Evolutionary conservation across 1,140 invertebrate species (phyloP).

Genomic region (Panagrolaimus sp.): DNA sequence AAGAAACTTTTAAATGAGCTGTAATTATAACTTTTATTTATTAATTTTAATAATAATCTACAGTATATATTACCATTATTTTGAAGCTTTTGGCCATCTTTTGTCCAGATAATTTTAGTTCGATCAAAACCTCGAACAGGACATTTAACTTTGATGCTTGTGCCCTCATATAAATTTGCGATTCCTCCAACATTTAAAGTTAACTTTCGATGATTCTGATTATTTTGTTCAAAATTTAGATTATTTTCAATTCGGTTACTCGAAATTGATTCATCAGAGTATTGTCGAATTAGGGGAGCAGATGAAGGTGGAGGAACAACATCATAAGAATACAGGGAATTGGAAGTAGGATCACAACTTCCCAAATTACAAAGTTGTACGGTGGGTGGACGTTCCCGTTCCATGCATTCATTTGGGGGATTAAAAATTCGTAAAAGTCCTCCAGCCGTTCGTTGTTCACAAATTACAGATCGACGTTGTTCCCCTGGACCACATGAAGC

Average conservation of each 20-base stretch:
- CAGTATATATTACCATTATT: constrained; percentile 42
- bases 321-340: not conserved
- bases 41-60: not conserved
- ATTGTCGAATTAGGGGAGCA: not conserved
- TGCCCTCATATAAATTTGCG: constrained; percentile 54
- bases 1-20: constrained; percentile 56
- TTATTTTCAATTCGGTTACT: not conserved
- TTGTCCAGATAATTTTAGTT: constrained; percentile 48
- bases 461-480: constrained; percentile 57
- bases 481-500: constrained; percentile 59
- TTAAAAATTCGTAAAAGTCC: constrained; percentile 33
- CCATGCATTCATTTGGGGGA: constrained; percentile 24
- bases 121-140: constrained; percentile 46
- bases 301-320: not conserved
- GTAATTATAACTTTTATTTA: constrained; percentile 28
- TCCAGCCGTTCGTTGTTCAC: constrained; percentile 57
- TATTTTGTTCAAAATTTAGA: constrained; percentile 36
- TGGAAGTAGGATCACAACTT: constrained; percentile 20
- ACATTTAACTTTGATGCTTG: constrained; percentile 52
- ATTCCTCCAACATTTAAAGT: constrained; percentile 52
- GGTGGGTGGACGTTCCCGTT: constrained; percentile 32
- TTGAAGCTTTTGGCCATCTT: constrained; percentile 45
- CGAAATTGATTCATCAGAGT: constrained; percentile 16
- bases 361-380: constrained; percentile 53
- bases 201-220: constrained; percentile 40